A percentile compares a stretch with the other conserved stretches of the same genome.
Conservation (phyloP, 2,888 invertebrate genomes). For the Drosophila heteroneura region DNA sequence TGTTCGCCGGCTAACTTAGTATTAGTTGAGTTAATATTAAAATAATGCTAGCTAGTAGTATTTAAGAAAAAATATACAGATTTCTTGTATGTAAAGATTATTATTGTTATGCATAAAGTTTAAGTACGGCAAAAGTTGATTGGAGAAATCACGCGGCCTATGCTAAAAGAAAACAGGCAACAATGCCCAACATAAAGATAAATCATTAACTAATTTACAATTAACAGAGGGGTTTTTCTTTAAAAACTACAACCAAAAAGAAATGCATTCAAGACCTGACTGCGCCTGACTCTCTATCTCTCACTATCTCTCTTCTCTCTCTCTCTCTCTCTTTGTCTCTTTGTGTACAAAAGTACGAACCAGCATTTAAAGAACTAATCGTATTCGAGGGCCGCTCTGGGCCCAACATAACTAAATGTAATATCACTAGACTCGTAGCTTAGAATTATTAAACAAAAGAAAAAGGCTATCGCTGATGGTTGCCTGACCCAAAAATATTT, state of each 20-base stretch:
- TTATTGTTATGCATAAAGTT: constrained; percentile 4
- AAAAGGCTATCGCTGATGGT: constrained; percentile 18
- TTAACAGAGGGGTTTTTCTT: constrained; percentile 11
- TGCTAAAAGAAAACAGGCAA: constrained; percentile 19
- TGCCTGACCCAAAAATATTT: constrained; percentile 28
- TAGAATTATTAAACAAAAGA: constrained; percentile 54
- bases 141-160: constrained; percentile 46
- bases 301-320: background rate
- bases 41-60: constrained; percentile 14
- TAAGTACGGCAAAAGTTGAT: constrained; percentile 49
- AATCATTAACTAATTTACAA: constrained; percentile 13
- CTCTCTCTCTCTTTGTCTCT: background rate
- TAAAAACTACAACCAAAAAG: constrained; percentile 44
- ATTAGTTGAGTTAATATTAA: constrained; percentile 24
- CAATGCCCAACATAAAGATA: constrained; percentile 11
- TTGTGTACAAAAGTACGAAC: constrained; percentile 47
- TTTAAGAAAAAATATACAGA: constrained; percentile 34
- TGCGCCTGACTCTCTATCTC: constrained; percentile 1
- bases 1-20: constrained; percentile 20
- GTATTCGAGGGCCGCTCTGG: constrained; percentile 22
- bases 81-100: background rate
- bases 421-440: constrained; percentile 83
- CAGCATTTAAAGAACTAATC: constrained; percentile 52
- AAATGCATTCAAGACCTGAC: constrained; percentile 48
- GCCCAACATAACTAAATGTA: constrained; percentile 74